Evolutionary conservation across 2,113 vertebrate species (phyloP).

Genomic region (Callipepla californica): DNA sequence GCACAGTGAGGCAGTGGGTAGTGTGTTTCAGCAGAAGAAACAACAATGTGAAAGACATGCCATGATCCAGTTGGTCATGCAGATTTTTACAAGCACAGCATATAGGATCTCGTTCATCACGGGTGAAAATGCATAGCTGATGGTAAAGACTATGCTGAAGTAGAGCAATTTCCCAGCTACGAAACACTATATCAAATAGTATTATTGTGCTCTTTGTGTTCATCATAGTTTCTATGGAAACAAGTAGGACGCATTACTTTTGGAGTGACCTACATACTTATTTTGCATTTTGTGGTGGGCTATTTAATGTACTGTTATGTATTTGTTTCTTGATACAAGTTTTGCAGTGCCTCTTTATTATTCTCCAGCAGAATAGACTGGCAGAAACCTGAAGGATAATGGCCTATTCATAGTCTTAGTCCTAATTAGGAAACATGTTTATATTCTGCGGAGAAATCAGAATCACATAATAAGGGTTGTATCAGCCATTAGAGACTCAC

Average conservation of each 20-base stretch:
- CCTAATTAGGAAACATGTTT: conserved; percentile 39
- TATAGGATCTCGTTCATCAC: not conserved
- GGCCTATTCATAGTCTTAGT: not conserved
- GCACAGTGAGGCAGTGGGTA: not conserved
- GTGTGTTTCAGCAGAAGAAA: not conserved
- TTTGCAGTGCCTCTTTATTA: not conserved
- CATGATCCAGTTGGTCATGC: too few species aligned
- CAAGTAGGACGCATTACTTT: too few species aligned
- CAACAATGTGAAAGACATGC: too few species aligned
- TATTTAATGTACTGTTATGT: not conserved
- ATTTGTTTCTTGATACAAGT: not conserved
- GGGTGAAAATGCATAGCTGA: not conserved
- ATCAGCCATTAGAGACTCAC: not conserved
- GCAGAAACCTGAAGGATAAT: conserved; percentile 18
- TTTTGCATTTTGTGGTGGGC: not conserved
- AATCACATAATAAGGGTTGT: not conserved
- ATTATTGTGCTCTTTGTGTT: not conserved
- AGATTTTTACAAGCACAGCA: not conserved
- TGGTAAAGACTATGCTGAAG: too few species aligned
- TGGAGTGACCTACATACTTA: not conserved
- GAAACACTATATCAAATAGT: not conserved
- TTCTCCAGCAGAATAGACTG: not conserved
- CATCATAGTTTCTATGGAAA: too few species aligned
- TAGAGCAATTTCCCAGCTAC: too few species aligned
- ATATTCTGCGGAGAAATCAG: conserved; percentile 4